Percentiles rank a stretch among this genome's conserved stretches.
Evolutionary conservation across 1,140 invertebrate species (phyloP).

Genomic region (Drosophila nigromelanica): DNA sequence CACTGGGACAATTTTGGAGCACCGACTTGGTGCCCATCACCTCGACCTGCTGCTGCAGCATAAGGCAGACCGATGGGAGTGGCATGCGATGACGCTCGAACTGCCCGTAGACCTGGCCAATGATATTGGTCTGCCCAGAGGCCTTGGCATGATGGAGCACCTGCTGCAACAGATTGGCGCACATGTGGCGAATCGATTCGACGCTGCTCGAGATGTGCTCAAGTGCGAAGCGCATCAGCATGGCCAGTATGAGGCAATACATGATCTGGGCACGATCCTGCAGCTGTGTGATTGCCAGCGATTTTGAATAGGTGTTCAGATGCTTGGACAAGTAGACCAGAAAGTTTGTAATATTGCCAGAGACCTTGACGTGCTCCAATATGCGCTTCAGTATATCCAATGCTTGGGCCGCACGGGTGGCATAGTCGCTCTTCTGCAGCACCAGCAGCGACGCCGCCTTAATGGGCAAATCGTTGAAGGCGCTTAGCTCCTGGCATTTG

Average conservation of each 20-base stretch:
- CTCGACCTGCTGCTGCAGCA: slow-evolving; percentile 53
- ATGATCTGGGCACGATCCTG: neutral
- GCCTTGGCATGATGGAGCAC: slow-evolving; percentile 32
- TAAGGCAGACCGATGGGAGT: slow-evolving; percentile 49
- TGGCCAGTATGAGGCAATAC: slow-evolving; percentile 25
- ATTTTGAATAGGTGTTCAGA: slow-evolving; percentile 55
- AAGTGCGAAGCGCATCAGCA: slow-evolving; percentile 83
- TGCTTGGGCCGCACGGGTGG: neutral
- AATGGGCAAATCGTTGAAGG: slow-evolving; percentile 41
- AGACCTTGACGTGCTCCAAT: slow-evolving; percentile 1
- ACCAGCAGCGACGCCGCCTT: slow-evolving; percentile 52
- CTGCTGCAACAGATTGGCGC: slow-evolving; percentile 80
- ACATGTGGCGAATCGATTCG: slow-evolving; percentile 86
- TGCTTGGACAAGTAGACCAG: slow-evolving; percentile 62
- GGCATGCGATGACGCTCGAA: slow-evolving; percentile 37
- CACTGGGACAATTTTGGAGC: slow-evolving; percentile 49
- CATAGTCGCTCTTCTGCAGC: slow-evolving; percentile 29
- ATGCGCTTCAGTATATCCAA: slow-evolving; percentile 36
- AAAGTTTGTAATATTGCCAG: slow-evolving; percentile 44
- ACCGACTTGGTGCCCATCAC: slow-evolving; percentile 52
- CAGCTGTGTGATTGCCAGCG: neutral
- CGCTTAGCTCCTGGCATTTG: neutral
- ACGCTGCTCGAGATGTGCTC: slow-evolving; percentile 82
- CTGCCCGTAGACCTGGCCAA: slow-evolving; percentile 32
- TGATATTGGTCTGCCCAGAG: neutral